Evolutionary conservation across 2,888 invertebrate species (phyloP).

Genomic region (Cheilosia scutellata): DNA sequence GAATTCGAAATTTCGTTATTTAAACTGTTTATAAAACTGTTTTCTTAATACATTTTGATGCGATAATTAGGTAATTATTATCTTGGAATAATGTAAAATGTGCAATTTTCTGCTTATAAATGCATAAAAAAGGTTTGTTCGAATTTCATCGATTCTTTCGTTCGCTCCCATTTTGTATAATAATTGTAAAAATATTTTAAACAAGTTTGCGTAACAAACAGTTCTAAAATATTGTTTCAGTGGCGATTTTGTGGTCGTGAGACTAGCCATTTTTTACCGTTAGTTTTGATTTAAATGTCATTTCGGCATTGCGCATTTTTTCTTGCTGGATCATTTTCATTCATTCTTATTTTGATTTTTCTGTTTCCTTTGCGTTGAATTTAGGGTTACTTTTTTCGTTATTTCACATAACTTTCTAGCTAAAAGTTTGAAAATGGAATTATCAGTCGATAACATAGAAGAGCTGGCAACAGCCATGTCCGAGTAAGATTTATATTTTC

Average conservation of each 20-base stretch:
- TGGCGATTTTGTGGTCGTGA: background rate
- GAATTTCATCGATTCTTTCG: no score
- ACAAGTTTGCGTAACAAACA: background rate
- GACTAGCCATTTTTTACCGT: constrained; percentile 21
- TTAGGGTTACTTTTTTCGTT: background rate
- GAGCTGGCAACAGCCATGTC: constrained; percentile 52
- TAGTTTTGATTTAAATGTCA: constrained; percentile 41
- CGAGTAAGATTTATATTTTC: constrained; percentile 29
- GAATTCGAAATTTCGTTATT: no score
- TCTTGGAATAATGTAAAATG: no score
- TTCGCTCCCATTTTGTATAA: no score
- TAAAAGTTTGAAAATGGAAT: constrained; percentile 38
- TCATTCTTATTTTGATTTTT: background rate
- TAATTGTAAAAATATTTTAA: background rate
- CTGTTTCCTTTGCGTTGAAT: background rate
- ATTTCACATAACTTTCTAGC: background rate
- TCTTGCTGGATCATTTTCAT: background rate
- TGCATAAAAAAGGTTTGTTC: no score
- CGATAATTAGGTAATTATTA: no score
- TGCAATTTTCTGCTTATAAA: no score
- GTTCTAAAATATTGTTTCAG: no score
- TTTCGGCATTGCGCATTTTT: constrained; percentile 6
- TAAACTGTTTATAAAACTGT: no score
- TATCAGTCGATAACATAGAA: constrained; percentile 54
- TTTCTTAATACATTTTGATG: no score